phyloP scores from a whole-genome alignment of 2,888 invertebrate genomes.

The Platycheirus rosarum region DNA sequence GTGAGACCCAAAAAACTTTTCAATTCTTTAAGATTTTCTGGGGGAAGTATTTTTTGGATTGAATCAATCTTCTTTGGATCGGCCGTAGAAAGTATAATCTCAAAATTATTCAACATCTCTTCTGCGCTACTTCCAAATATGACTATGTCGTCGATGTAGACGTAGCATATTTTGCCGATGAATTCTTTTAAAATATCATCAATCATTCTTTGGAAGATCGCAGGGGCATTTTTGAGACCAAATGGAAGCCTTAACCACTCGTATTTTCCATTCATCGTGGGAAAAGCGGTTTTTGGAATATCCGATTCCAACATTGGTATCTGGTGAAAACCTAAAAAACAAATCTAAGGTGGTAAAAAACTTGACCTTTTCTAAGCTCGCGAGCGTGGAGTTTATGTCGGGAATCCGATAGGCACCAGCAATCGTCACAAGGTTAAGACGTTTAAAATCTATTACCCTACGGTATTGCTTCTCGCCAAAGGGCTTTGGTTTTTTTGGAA shows the following conservation, averaged over 20 bases:
- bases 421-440: slow-evolving; percentile 21
- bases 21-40: slow-evolving; percentile 55
- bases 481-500: slow-evolving; percentile 18
- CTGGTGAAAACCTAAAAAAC: slow-evolving; percentile 54
- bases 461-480: slow-evolving; percentile 23
- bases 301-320: slow-evolving; percentile 46
- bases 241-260: slow-evolving; percentile 45
- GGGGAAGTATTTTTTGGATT: slow-evolving; percentile 12
- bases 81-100: not conserved
- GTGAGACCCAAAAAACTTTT: slow-evolving; percentile 21
- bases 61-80: slow-evolving; percentile 4
- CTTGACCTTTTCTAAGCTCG: slow-evolving; percentile 35
- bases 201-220: slow-evolving; percentile 49
- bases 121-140: slow-evolving; percentile 23
- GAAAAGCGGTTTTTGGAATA: slow-evolving; percentile 8
- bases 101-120: too few relatives aligned
- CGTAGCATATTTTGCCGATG: slow-evolving; percentile 31
- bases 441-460: slow-evolving; percentile 36
- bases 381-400: slow-evolving; percentile 24
- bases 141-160: slow-evolving; percentile 55
- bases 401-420: slow-evolving; percentile 33
- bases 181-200: slow-evolving; percentile 17
- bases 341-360: slow-evolving; percentile 49
- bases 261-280: too few relatives aligned
- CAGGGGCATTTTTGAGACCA: slow-evolving; percentile 63